These are phyloP conservation scores for Spodoptera exigua DNA, from an alignment of 2,888 invertebrate species.

Conservation along the genomic window DNA sequence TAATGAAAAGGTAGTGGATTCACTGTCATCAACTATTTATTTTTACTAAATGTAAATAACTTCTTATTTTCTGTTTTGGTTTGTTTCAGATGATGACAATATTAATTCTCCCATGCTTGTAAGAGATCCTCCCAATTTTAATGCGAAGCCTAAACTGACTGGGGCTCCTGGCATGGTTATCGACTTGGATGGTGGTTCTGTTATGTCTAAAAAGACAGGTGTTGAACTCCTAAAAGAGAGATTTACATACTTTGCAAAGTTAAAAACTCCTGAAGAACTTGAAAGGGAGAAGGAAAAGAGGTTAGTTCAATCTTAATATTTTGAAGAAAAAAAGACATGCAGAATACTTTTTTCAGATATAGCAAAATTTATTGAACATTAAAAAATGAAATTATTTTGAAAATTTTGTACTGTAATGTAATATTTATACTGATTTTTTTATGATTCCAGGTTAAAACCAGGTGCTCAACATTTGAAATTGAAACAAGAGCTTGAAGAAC, in stretches of 20 bases:
- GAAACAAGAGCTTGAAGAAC: slow-evolving; percentile 91
- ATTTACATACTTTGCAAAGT: slow-evolving; percentile 91
- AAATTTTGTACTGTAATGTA: too few relatives aligned
- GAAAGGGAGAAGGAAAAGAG: slow-evolving; percentile 89
- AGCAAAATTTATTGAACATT: too few relatives aligned
- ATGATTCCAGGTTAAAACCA: slow-evolving; percentile 86
- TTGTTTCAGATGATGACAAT: slow-evolving; percentile 59
- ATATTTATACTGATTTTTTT: too few relatives aligned
- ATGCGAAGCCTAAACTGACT: slow-evolving; percentile 81
- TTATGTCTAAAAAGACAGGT: slow-evolving; percentile 83
- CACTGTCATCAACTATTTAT: too few relatives aligned
- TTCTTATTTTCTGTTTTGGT: not conserved
- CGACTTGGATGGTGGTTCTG: slow-evolving; percentile 72
- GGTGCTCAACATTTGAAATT: slow-evolving; percentile 92
- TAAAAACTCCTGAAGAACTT: slow-evolving; percentile 85
- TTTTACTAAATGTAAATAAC: not conserved
- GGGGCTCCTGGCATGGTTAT: slow-evolving; percentile 88
- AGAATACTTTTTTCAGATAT: too few relatives aligned
- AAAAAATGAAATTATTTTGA: not conserved
- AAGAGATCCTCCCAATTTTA: slow-evolving; percentile 56
- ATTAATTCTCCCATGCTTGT: slow-evolving; percentile 64
- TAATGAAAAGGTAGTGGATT: too few relatives aligned
- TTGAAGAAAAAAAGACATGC: too few relatives aligned
- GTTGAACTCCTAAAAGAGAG: slow-evolving; percentile 92
- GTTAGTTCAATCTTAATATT: too few relatives aligned